Percentiles rank a stretch among this genome's conserved stretches.
These are phyloP conservation scores for Pristionchus exspectatus DNA, from an alignment of 2,888 invertebrate genomes.

Conservation along the genomic window DNA sequence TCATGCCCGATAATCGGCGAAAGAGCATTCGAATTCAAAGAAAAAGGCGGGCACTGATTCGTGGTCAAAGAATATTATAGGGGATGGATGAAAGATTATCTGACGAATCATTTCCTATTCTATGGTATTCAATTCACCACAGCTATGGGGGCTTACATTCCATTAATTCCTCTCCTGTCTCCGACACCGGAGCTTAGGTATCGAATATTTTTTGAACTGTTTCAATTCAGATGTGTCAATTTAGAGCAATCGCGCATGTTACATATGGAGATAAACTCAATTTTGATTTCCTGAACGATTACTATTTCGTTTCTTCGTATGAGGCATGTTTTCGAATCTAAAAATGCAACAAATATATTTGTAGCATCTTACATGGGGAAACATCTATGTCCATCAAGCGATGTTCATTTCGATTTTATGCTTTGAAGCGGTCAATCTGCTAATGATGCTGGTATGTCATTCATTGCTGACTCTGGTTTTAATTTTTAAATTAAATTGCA, in stretches of 20 bases:
- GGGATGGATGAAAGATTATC: not conserved
- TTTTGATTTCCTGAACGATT: not conserved
- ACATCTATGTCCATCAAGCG: too few relatives aligned
- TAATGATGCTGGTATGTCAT: too few relatives aligned
- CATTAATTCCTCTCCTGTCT: not conserved
- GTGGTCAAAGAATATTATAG: not conserved
- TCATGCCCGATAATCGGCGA: too few relatives aligned
- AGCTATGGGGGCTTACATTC: not conserved
- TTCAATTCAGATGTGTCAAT: not conserved
- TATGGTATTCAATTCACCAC: not conserved
- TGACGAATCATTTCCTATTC: not conserved
- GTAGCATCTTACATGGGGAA: too few relatives aligned
- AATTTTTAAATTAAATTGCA: too few relatives aligned
- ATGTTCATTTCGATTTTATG: too few relatives aligned
- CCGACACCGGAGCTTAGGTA: not conserved
- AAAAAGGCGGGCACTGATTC: too few relatives aligned
- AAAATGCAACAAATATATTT: too few relatives aligned
- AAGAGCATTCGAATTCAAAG: too few relatives aligned
- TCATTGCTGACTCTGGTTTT: too few relatives aligned
- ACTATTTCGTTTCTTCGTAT: not conserved
- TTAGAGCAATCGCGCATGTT: not conserved
- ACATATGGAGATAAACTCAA: not conserved
- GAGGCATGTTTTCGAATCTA: not conserved
- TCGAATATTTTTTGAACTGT: too few relatives aligned
- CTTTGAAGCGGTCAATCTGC: too few relatives aligned